Base-by-base conservation (phyloP, 2,113 vertebrate genomes). In the Otocyon megalotis region DNA sequence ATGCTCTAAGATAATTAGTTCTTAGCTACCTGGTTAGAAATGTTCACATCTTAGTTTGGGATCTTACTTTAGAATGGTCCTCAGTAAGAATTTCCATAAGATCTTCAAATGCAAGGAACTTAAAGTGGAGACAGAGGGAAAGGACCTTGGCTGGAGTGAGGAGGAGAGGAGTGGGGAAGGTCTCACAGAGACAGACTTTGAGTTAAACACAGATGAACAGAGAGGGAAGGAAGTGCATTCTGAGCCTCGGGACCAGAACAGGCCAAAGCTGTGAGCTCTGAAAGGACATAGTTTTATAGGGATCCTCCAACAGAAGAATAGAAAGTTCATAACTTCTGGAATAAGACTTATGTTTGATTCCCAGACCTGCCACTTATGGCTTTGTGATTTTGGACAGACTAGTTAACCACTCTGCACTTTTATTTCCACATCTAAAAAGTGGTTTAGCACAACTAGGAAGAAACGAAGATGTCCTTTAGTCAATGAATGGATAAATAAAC, bases 401-500 rank as follows among this genome's bases (percentile, higher is more conserved):
- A 54, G 35, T 94, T 97, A 77, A 60, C 13, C 54, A 81, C 35
- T 63, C 76, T 35, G 60, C 8, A 32, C 14, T 90, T 90, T 26
- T 16, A 20, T 67, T 92, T 89, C n/a, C 67, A 88, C 63, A 81
- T 60, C 32, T 87, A 82, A 60, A 92, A 93, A n/a, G 74, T 53
- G 30, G 56, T 16, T 6, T 86, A 62, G 22, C 50, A 26, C 43
- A 89, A 74, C 62, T 80, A 50, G 56, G 58, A 35, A 93, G 90
- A 19, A 84, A 63, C 5, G n/a, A 72, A 79, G 48, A 35, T 65
- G 24, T 72, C 50, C 22, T 58, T 85, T 56, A 95, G 54, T 24
- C 15, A 35, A 48, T 54, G 5, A 56, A 17, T 22, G 48, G 48
- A 80, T 80, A 71, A 50, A 43, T 77, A 54, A 82, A 48, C 8